Conservation (phyloP, 2,888 invertebrate species). For the Dryadula phaetusa region DNA sequence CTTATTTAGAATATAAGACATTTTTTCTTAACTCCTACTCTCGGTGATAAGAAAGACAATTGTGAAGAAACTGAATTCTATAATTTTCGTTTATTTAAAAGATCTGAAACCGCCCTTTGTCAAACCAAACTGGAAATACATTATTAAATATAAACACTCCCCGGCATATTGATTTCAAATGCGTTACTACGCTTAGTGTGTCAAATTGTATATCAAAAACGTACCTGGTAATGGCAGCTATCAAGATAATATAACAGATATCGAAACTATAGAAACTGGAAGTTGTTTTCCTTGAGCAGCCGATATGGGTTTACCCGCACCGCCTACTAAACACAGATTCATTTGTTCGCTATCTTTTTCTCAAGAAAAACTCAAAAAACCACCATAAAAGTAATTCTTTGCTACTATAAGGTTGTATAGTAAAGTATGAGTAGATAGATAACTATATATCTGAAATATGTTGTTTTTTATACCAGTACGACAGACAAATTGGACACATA, state of each 20-base stretch:
- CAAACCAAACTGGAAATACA: too few relatives aligned
- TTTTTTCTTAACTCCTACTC: too few relatives aligned
- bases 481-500: conserved; percentile 41
- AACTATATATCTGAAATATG: background rate
- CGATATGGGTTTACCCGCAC: background rate
- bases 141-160: background rate
- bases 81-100: too few relatives aligned
- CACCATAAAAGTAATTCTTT: too few relatives aligned
- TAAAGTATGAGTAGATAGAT: too few relatives aligned
- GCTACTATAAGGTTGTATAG: too few relatives aligned
- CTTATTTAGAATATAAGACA: too few relatives aligned
- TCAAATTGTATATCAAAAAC: background rate
- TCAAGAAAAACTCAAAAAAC: background rate
- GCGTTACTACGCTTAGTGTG: too few relatives aligned
- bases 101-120: too few relatives aligned
- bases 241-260: background rate
- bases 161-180: background rate
- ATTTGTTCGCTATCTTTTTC: background rate
- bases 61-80: too few relatives aligned
- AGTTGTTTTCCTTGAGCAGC: background rate
- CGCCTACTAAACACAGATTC: background rate
- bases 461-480: background rate
- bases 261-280: background rate
- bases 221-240: background rate
- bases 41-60: too few relatives aligned